Conservation (phyloP, 2,113 vertebrate genomes). For the Callaeas wilsoni region DNA sequence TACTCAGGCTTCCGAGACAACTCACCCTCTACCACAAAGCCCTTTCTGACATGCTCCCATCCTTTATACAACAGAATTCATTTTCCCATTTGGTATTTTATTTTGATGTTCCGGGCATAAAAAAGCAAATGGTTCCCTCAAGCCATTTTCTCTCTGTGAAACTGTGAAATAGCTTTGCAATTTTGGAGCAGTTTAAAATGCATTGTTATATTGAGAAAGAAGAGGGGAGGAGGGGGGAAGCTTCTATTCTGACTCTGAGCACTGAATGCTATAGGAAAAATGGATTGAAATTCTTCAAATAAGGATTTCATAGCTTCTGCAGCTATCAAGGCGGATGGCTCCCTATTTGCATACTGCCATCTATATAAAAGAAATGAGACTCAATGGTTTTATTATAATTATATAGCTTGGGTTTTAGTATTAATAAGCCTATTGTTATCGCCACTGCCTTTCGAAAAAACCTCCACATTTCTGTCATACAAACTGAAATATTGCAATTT, state of each 20-base stretch:
- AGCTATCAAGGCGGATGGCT: conserved; percentile 6
- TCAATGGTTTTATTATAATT: conserved; percentile 59
- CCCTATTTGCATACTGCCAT: conserved; percentile 5
- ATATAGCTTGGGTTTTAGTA: conserved; percentile 17
- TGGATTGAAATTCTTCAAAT: conserved; percentile 53
- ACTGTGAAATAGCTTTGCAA: conserved; percentile 74
- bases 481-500: conserved; percentile 27
- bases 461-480: neutral
- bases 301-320: conserved; percentile 17
- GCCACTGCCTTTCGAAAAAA: neutral
- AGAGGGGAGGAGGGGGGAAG: neutral
- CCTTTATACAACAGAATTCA: conserved; percentile 48
- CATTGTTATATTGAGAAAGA: conserved; percentile 68
- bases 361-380: conserved; percentile 30
- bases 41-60: neutral
- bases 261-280: conserved; percentile 37
- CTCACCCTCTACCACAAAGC: neutral
- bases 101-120: conserved; percentile 73
- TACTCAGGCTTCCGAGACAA: neutral
- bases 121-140: conserved; percentile 71
- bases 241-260: conserved; percentile 36
- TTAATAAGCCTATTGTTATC: conserved; percentile 67
- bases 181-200: conserved; percentile 74
- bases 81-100: conserved; percentile 71
- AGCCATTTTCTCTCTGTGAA: conserved; percentile 72